A percentile compares a stretch with the other conserved stretches of the same genome.
These are phyloP conservation scores for Drosophila maculinotata DNA, from an alignment of 2,888 invertebrate species.

Conservation along the genomic window DNA sequence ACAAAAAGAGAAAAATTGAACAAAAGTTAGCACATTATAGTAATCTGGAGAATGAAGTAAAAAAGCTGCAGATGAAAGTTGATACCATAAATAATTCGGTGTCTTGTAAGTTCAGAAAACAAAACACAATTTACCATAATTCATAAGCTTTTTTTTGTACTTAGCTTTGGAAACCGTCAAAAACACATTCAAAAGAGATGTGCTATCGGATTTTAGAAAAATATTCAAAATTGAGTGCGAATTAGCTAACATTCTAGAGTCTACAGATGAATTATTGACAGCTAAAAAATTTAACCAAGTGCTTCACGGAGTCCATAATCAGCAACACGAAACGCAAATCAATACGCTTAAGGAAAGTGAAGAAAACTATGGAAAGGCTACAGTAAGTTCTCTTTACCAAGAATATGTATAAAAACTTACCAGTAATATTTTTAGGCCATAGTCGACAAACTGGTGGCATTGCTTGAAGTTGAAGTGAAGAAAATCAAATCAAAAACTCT, in stretches of 20 bases:
- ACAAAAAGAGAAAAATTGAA: slow-evolving; percentile 64
- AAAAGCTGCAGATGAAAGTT: slow-evolving; percentile 57
- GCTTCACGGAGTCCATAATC: slow-evolving; percentile 18
- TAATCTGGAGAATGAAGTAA: slow-evolving; percentile 53
- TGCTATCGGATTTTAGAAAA: slow-evolving; percentile 21
- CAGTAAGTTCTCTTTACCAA: slow-evolving; percentile 18
- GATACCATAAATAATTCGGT: slow-evolving; percentile 43
- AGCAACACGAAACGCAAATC: slow-evolving; percentile 36
- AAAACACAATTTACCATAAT: neutral
- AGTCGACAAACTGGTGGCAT: slow-evolving; percentile 20
- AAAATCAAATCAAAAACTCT: slow-evolving; percentile 23
- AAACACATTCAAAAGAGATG: slow-evolving; percentile 1
- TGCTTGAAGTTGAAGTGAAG: slow-evolving; percentile 15
- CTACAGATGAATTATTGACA: neutral
- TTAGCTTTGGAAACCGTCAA: slow-evolving; percentile 43
- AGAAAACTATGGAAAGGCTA: slow-evolving; percentile 6
- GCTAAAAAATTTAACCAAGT: slow-evolving; percentile 9
- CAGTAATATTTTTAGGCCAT: slow-evolving; percentile 13
- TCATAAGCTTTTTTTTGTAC: neutral
- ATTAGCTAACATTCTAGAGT: slow-evolving; percentile 11
- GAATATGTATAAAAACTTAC: neutral
- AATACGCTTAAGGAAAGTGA: slow-evolving; percentile 41
- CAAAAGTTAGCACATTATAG: slow-evolving; percentile 54
- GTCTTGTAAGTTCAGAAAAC: slow-evolving; percentile 51
- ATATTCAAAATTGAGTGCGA: slow-evolving; percentile 30